These are phyloP conservation scores for Callyntrura sp. DNA, from an alignment of 2,888 invertebrate genomes.

Conservation along the genomic window DNA sequence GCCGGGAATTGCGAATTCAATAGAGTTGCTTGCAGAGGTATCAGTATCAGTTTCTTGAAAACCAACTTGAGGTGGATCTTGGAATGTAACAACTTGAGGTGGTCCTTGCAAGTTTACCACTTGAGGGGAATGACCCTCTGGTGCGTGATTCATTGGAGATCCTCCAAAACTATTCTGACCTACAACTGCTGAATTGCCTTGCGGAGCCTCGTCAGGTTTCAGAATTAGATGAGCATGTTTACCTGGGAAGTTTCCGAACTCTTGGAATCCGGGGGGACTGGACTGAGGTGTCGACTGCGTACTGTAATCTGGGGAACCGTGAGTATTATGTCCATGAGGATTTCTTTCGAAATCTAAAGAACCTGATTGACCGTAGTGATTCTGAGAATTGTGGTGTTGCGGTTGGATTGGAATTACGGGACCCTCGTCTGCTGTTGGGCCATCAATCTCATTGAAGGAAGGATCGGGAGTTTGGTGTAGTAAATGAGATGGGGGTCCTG, in stretches of 20 bases:
- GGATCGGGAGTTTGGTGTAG: not conserved
- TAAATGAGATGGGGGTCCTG: not conserved
- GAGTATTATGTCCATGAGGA: not conserved
- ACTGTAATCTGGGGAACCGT: not conserved
- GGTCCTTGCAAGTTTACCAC: constrained; percentile 3
- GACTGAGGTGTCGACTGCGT: not conserved
- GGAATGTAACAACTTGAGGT: constrained; percentile 17
- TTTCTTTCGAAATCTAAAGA: too few species aligned
- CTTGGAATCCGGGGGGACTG: constrained; percentile 38
- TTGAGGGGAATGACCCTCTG: constrained; percentile 3
- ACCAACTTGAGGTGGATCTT: constrained; percentile 9
- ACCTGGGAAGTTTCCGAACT: constrained; percentile 64
- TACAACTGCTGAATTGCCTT: too few species aligned
- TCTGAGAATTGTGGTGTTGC: not conserved
- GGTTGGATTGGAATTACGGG: not conserved
- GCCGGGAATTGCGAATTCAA: constrained; percentile 27
- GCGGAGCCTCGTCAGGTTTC: constrained; percentile 1
- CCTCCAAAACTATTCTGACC: not conserved
- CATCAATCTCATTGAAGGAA: not conserved
- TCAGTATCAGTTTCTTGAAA: constrained; percentile 31
- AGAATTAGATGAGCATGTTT: constrained; percentile 27
- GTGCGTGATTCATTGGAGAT: not conserved
- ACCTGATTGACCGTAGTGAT: not conserved
- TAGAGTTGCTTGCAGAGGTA: constrained; percentile 42
- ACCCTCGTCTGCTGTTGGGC: not conserved